phyloP scores from a whole-genome alignment of 2,797 vertebrate species.

The Rousettus madagascariensis region DNA sequence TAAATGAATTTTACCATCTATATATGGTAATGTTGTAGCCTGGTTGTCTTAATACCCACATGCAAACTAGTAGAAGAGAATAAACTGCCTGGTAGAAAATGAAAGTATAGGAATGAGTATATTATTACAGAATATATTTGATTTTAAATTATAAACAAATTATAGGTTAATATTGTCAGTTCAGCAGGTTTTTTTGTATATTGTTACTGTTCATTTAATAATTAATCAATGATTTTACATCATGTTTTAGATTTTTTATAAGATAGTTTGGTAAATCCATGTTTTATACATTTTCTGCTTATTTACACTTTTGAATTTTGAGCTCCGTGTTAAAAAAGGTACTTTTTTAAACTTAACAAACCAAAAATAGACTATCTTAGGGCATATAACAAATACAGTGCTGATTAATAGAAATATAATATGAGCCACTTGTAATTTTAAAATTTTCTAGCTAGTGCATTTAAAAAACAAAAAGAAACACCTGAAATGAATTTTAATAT shows the following conservation, averaged over 20 bases:
- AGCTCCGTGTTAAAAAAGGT: background rate
- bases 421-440: background rate
- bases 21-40: background rate
- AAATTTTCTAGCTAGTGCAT: background rate
- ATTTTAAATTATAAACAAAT: background rate
- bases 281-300: background rate
- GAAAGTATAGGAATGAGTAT: background rate
- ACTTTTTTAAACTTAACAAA: background rate
- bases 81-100: background rate
- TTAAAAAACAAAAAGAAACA: background rate
- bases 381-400: background rate
- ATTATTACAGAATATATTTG: background rate
- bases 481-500: background rate
- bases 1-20: background rate
- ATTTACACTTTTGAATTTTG: background rate
- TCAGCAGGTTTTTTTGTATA: background rate
- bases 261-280: background rate
- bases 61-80: background rate
- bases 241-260: background rate
- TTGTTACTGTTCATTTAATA: background rate
- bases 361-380: background rate
- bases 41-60: background rate
- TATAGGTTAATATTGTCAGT: background rate
- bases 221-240: background rate
- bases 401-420: background rate